A percentile compares a stretch with the other conserved stretches of the same genome.
Evolutionary conservation across 2,888 invertebrate species (phyloP).

Genomic region (Xestia c-nigrum): DNA sequence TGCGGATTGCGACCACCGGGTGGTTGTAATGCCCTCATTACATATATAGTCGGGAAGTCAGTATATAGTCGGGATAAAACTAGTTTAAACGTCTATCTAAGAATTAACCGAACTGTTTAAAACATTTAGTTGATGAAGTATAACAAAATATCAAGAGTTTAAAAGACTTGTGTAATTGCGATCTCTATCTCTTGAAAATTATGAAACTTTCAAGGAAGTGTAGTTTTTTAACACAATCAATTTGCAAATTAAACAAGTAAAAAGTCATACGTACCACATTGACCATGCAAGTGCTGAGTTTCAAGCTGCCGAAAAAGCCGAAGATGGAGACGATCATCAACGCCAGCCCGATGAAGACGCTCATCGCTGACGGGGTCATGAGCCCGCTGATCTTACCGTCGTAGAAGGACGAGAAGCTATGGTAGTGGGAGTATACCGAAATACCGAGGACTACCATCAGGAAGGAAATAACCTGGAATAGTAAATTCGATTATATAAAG

Average conservation of each 20-base stretch:
- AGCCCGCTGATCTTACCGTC: slow-evolving; percentile 85
- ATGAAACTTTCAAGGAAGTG: not conserved
- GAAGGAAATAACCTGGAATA: slow-evolving; percentile 79
- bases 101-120: not conserved
- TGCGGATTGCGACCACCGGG: not conserved
- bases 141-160: not conserved
- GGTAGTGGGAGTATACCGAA: slow-evolving; percentile 85
- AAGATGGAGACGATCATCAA: slow-evolving; percentile 95
- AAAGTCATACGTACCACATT: slow-evolving; percentile 86
- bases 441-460: slow-evolving; percentile 86
- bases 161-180: not conserved
- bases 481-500: not conserved
- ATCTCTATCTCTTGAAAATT: not conserved
- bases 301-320: slow-evolving; percentile 96
- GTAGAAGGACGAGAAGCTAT: slow-evolving; percentile 82
- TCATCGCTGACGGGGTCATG: slow-evolving; percentile 94
- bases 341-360: slow-evolving; percentile 93
- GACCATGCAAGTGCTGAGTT: slow-evolving; percentile 94
- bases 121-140: not conserved
- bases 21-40: too few species aligned
- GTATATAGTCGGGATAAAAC: too few species aligned
- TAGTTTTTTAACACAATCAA: not conserved
- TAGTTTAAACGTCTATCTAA: not conserved
- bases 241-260: not conserved
- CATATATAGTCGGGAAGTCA: too few species aligned